phyloP scores from a whole-genome alignment of 37 sponge, comb jelly and placozoan genomes.

The Tethya wilhelma region DNA sequence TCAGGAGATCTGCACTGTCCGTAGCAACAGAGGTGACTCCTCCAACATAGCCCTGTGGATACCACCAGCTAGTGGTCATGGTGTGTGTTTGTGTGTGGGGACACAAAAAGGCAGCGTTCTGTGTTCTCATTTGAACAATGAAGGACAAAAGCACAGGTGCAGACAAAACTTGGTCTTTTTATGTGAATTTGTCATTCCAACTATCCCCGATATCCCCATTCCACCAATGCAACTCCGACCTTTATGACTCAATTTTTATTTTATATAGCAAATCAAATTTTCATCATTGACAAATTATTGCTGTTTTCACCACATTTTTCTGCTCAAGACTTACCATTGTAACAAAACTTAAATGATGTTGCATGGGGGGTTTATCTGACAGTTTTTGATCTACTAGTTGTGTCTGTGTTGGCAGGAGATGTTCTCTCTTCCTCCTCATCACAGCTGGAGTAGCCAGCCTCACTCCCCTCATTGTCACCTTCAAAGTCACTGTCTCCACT shows the following conservation, averaged over 20 bases:
- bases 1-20: not conserved
- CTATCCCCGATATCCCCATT: not conserved
- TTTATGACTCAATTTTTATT: too few species aligned
- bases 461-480: not conserved
- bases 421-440: not conserved
- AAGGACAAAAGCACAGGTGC: too few species aligned
- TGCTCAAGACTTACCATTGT: not conserved
- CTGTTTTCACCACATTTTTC: too few species aligned
- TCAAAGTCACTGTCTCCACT: constrained; percentile 10
- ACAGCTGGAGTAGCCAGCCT: not conserved
- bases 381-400: too few species aligned
- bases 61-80: not conserved
- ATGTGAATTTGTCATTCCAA: too few species aligned
- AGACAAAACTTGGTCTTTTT: too few species aligned
- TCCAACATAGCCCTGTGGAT: constrained; percentile 17
- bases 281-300: too few species aligned
- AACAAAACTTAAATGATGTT: not conserved
- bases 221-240: not conserved
- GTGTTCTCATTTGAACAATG: too few species aligned
- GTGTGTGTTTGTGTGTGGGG: constrained; percentile 12
- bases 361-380: too few species aligned
- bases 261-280: too few species aligned
- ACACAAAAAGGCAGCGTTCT: constrained; percentile 6
- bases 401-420: not conserved
- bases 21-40: not conserved